Base-by-base conservation (phyloP, 2,888 invertebrate genomes). In the Octonoba sinensis region DNA sequence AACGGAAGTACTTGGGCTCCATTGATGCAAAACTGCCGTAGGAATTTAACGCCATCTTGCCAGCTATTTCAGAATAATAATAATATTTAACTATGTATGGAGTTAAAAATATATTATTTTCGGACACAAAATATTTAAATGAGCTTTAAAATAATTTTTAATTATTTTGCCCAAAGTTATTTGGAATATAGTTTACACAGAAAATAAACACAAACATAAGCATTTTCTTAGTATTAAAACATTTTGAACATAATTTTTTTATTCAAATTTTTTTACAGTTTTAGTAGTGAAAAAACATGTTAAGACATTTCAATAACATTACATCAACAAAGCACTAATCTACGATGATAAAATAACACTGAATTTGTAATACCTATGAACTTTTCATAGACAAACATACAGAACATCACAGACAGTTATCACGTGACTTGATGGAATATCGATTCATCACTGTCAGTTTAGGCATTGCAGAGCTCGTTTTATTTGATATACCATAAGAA, bases 341-440 rank as follows among this genome's bases (percentile, higher is more conserved):
- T 73, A 74, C 79, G 64, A 57, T 73, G 79, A 81, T 81, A 81
- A 81, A 81, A 81, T 81, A 81, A 81, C 79, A 81, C 60, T 27
- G 51, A 79, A 60, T 79, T 62, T 67, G 72, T 73, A 67, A 67
- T 73, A 51, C 47, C 44, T 67, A 73, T 54, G 67, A 81, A 81
- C 79, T 60, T 67, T 65, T 66, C 46, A 54, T 69, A 44, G 67
- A 69, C 54, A 70, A 82, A 82, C 71, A 46, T 82, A 82, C 81
- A 82, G 18, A 73, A 82, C 81, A 82, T 82, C 81, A 82, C 81
- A 82, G 81, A 75, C 70, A 75, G 65, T 57, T 73, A 82, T 82
- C 81, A 82, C 81, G 57, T 75, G 81, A 75, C 74, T 74, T 49
- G 81, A 74, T 65, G 65, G 59, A 69, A 75, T 64, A 47, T 51